Evolutionary conservation across 2,113 vertebrate species (phyloP), one percentile per base, ranked within the genome.

Genomic region (Calonectris borealis): DNA sequence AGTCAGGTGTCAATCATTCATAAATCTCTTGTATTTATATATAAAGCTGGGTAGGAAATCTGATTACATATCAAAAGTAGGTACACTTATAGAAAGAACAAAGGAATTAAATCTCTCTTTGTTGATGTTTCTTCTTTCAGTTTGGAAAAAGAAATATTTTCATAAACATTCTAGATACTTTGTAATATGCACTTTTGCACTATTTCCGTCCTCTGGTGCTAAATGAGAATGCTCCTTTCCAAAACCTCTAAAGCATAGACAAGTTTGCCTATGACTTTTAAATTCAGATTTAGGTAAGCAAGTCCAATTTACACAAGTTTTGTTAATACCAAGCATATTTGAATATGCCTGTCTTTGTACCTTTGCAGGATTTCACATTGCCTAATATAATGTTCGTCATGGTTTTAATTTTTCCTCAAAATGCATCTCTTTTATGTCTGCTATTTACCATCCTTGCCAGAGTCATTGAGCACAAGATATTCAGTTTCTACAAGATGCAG

Each of bases 341-440:
- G 96, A 94, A 89, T 95, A 66, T 95, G 46, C 93, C 76, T 94
- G 66, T 87, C 92, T 97, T 95, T 97, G 62, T 97, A 93, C 61
- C 52, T 87, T 81, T 95, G 93, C 77, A 62, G 70, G 75, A 88
- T 93, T 97, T 97, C 86, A 87, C 48, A 34, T 96, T 96, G 95
- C 89, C 88, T 85, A 90, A 86, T 89, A 88, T 61, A 94, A 82
- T 51, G 65, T 87, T 97, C 2, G 66, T 96, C 95, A 76, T 64
- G 88, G 71, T 96, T 98, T 97, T 97, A 97, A 96, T 97, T 97
- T 97, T 96, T 93, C 93, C 78, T 96, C 95, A 81, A 51, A 98
- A 96, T 90, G 81, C 77, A 72, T 97, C 91, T 94, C 83, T 97
- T 97, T 95, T 93, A 86, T 93, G 70, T 94, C 75, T 95, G 84